These are phyloP conservation scores for Polydrusus cervinus DNA, from an alignment of 2,888 invertebrate genomes.

Conservation along the genomic window DNA sequence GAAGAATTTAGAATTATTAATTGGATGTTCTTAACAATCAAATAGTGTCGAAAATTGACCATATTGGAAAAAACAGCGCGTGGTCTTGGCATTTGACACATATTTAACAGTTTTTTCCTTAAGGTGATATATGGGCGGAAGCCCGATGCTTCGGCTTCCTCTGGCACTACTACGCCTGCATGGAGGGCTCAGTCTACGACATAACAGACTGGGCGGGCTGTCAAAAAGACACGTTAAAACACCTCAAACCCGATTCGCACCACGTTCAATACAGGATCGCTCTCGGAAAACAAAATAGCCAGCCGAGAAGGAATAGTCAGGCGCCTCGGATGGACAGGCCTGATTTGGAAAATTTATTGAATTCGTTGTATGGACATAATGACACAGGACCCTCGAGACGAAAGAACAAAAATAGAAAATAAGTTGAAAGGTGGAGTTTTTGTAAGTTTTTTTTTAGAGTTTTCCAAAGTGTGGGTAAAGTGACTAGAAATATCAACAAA, in stretches of 20 bases:
- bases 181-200: constrained; percentile 96
- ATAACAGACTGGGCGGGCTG: constrained; percentile 98
- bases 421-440: constrained; percentile 48
- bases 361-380: constrained; percentile 83
- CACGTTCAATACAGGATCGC: constrained; percentile 92
- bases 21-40: too few relatives aligned
- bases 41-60: too few relatives aligned
- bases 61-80: too few relatives aligned
- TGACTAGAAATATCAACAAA: too few relatives aligned
- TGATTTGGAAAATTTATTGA: constrained; percentile 87
- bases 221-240: constrained; percentile 85
- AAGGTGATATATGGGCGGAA: constrained; percentile 93
- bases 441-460: neutral
- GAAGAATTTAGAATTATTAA: too few relatives aligned
- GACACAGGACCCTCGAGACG: constrained; percentile 66
- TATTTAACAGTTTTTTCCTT: neutral
- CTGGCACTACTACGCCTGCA: constrained; percentile 96
- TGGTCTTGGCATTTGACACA: too few relatives aligned
- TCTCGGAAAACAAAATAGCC: constrained; percentile 74
- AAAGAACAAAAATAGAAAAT: constrained; percentile 66
- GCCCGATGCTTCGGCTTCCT: constrained; percentile 88
- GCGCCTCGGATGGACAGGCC: constrained; percentile 77
- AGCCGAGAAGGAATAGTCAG: constrained; percentile 60
- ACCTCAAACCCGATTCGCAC: constrained; percentile 92
- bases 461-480: constrained; percentile 16